Base-by-base conservation (phyloP, 2,797 vertebrate genomes). In the Pseudotriccus pelzelni region DNA sequence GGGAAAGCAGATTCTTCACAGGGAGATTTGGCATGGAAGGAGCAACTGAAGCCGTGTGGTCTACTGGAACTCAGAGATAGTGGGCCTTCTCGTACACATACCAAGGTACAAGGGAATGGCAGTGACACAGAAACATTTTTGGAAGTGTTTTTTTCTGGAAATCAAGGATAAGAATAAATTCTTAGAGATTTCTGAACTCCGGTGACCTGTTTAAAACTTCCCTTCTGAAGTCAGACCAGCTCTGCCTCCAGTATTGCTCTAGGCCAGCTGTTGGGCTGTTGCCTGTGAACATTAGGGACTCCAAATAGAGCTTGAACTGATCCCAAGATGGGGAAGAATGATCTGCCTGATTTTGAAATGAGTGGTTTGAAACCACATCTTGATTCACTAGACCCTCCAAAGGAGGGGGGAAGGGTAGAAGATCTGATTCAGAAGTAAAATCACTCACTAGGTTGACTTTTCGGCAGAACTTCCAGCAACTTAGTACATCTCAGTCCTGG, bases 321-420 rank as follows among this genome's bases (percentile, higher is more conserved):
- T 43, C 55, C 74, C 73, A 78, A 86, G 73, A 46, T 17, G 17
- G 12, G 64, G 52, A 85, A 70, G 52, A 64, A 9, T 24, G 44
- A 70, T n/a, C 49, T 60, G 69, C 17, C 43, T 0, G 1, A 49
- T 70, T 82, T 67, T 82, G 59, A 91, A 87, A 78, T 4, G 12
- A 64, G 34, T 30, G 14, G 23, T 84, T 91, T 83, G 66, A 93
- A 82, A 44, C 10, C 44, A 59, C 60, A 69, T 89, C 79, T 83
- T 91, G 75, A 68, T 80, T 86, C 46, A 72, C 30, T 77, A 87
- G 68, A 59, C 34, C 39, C 30, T 93, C 60, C 66, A 32, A 75
- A 81, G 8, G 39, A 79, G 53, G 24, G 5, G 2, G 12, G 27
- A 30, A 82, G 14, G 46, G 27, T n/a, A 81, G 70, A 79, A 83